These are phyloP conservation scores for Sebastes minor DNA, from an alignment of 2,797 vertebrate species.

Conservation along the genomic window DNA sequence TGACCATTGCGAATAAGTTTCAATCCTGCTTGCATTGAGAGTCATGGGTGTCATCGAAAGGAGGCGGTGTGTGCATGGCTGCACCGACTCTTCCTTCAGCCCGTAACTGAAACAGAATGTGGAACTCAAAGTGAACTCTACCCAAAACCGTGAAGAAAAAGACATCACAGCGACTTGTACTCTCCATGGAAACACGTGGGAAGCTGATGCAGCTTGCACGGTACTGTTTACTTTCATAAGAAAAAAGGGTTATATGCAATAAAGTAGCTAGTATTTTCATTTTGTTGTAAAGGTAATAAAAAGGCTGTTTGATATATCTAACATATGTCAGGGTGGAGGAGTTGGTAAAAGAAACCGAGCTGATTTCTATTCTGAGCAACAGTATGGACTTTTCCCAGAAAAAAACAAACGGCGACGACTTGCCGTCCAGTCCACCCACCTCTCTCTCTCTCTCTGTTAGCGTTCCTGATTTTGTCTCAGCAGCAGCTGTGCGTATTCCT, in stretches of 20 bases:
- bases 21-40: conserved; percentile 12
- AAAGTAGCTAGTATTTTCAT: neutral
- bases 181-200: neutral
- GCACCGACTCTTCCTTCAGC: neutral
- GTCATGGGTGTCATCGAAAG: conserved; percentile 25
- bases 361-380: neutral
- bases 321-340: conserved; percentile 15
- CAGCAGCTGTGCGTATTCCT: conserved; percentile 69
- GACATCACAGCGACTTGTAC: neutral
- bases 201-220: neutral
- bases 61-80: neutral
- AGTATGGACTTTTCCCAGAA: neutral
- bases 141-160: conserved; percentile 20
- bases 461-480: conserved; percentile 42
- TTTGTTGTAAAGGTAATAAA: conserved; percentile 6
- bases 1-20: conserved; percentile 12
- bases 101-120: conserved; percentile 33
- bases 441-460: conserved; percentile 5
- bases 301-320: neutral
- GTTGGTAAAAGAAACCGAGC: neutral
- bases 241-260: neutral
- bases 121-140: conserved; percentile 40
- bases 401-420: conserved; percentile 15
- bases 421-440: conserved; percentile 29
- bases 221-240: neutral